Conservation (phyloP, 2,797 vertebrate genomes). For the Sitta carolinensis region DNA sequence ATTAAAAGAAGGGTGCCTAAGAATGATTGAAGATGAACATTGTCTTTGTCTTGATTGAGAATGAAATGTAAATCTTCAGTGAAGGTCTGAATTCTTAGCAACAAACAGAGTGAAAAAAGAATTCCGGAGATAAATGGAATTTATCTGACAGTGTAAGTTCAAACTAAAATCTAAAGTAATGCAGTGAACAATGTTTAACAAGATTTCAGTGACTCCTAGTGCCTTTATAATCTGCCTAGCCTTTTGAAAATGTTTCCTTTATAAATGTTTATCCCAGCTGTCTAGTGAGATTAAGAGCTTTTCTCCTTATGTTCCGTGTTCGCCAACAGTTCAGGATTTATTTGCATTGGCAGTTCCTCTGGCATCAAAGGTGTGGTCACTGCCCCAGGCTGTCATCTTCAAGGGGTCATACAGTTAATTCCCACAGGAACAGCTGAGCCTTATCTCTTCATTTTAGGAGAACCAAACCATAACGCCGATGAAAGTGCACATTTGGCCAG, state of each 20-base stretch:
- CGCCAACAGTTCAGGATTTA: neutral
- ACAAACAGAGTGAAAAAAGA: slow-evolving; percentile 57
- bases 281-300: slow-evolving; percentile 73
- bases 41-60: slow-evolving; percentile 67
- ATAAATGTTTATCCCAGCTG: slow-evolving; percentile 69
- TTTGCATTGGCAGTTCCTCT: slow-evolving; percentile 42
- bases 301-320: slow-evolving; percentile 53
- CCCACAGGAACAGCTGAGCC: neutral
- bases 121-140: slow-evolving; percentile 71
- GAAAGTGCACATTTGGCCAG: fast-evolving
- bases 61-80: slow-evolving; percentile 64
- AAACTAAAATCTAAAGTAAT: slow-evolving; percentile 70
- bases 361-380: slow-evolving; percentile 34
- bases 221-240: slow-evolving; percentile 70
- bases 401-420: neutral
- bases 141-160: slow-evolving; percentile 72
- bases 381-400: neutral
- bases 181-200: slow-evolving; percentile 70
- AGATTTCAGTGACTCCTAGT: slow-evolving; percentile 72
- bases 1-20: neutral
- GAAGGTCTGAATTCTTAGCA: slow-evolving; percentile 69
- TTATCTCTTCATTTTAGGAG: neutral
- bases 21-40: slow-evolving; percentile 48
- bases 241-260: slow-evolving; percentile 71
- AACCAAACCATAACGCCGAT: neutral